Conservation (phyloP, 2,888 invertebrate species). For the Leptinotarsa juncta region DNA sequence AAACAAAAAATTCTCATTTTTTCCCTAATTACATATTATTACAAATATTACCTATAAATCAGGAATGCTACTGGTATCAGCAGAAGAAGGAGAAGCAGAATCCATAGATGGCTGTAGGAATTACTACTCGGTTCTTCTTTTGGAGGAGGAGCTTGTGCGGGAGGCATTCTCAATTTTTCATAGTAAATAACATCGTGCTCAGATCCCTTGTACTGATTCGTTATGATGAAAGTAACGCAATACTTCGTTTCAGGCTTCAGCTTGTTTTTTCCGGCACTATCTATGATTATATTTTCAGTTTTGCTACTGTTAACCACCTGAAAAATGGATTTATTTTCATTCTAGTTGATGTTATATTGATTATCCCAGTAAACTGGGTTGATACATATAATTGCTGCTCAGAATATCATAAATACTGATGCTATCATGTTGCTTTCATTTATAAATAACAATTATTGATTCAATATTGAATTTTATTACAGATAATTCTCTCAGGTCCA, state of each 20-base stretch:
- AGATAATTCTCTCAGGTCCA: too few species aligned
- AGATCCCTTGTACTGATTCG: constrained; percentile 54
- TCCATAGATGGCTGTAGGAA: constrained; percentile 48
- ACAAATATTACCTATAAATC: constrained; percentile 48
- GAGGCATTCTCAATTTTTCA: constrained; percentile 51
- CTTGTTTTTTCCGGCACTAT: constrained; percentile 45
- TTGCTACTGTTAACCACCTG: constrained; percentile 47
- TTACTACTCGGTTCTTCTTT: constrained; percentile 34
- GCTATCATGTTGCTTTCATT: too few species aligned
- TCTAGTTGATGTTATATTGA: neutral
- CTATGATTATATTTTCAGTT: constrained; percentile 52
- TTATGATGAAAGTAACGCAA: constrained; percentile 60
- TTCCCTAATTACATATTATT: neutral
- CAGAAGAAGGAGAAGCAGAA: constrained; percentile 52
- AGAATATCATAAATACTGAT: too few species aligned
- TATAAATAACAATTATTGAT: too few species aligned
- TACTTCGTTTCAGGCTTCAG: constrained; percentile 57
- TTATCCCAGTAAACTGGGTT: too few species aligned
- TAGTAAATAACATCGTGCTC: constrained; percentile 60
- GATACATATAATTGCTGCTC: too few species aligned
- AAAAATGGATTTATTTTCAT: constrained; percentile 18
- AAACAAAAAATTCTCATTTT: neutral
- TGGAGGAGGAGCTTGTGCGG: constrained; percentile 25
- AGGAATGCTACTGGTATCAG: constrained; percentile 53
- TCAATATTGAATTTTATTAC: too few species aligned